phyloP scores from a whole-genome alignment of 1,140 invertebrate species.

The Thrips palmi region DNA sequence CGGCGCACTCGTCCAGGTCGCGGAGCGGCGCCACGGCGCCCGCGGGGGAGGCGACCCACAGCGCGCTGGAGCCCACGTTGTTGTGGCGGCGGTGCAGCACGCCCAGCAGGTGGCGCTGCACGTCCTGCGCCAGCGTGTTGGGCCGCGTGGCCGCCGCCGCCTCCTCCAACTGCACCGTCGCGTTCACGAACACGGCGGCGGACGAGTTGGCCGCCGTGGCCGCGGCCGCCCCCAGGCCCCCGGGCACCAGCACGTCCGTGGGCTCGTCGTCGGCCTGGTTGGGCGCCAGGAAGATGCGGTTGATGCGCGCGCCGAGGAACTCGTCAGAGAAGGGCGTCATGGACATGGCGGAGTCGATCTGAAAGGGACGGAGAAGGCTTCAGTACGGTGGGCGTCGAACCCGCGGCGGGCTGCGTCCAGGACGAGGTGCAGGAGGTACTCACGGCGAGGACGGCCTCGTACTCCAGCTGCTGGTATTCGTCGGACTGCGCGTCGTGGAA shows the following conservation, averaged over 20 bases:
- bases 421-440: constrained; percentile 22
- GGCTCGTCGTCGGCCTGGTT: constrained; percentile 33
- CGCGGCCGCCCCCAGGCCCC: constrained; percentile 6
- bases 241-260: constrained; percentile 43
- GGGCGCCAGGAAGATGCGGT: constrained; percentile 49
- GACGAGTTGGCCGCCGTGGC: constrained; percentile 14
- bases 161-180: constrained; percentile 58
- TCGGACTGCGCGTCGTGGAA: constrained; percentile 57
- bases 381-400: neutral
- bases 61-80: constrained; percentile 65
- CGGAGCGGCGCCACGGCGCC: constrained; percentile 52
- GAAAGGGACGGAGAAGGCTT: constrained; percentile 13
- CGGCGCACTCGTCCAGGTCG: constrained; percentile 79
- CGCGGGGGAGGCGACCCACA: constrained; percentile 61
- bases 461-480: constrained; percentile 60
- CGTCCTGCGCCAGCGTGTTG: constrained; percentile 45
- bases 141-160: constrained; percentile 44
- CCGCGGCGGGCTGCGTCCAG: neutral
- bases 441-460: constrained; percentile 67
- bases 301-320: constrained; percentile 61
- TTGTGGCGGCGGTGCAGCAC: constrained; percentile 64
- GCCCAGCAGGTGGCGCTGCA: constrained; percentile 67
- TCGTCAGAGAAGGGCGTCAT: constrained; percentile 77
- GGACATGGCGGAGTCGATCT: constrained; percentile 75
- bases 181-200: constrained; percentile 54